Conservation (phyloP, 1,140 invertebrate species). For the Meloidogyne exigua region DNA sequence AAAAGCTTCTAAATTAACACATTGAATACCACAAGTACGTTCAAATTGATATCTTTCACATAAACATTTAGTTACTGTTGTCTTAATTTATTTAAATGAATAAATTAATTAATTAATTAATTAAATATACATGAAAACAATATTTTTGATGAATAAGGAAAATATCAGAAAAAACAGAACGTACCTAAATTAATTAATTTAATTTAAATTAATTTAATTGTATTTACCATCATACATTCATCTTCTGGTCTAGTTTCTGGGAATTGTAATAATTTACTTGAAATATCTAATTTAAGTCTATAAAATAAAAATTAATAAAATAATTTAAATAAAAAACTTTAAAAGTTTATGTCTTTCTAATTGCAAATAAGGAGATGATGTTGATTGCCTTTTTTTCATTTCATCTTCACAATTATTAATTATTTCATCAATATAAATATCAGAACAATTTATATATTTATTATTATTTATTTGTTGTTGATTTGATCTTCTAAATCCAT, state of each 20-base stretch:
- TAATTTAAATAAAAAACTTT: constrained; percentile 22
- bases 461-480: constrained; percentile 3
- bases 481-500: constrained; percentile 14
- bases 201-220: not conserved
- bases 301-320: not conserved
- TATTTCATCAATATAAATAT: constrained; percentile 29
- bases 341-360: constrained; percentile 44
- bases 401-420: constrained; percentile 37
- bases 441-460: constrained; percentile 11
- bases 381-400: constrained; percentile 29
- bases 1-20: constrained; percentile 38
- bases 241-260: constrained; percentile 40
- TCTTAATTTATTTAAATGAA: constrained; percentile 34
- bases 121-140: constrained; percentile 43
- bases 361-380: constrained; percentile 24
- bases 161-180: constrained; percentile 45
- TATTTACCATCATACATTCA: constrained; percentile 47
- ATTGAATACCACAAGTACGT: constrained; percentile 43
- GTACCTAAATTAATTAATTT: constrained; percentile 20
- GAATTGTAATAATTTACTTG: constrained; percentile 43
- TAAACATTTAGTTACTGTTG: constrained; percentile 47
- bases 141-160: constrained; percentile 53
- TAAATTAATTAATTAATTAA: too few species aligned
- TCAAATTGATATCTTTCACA: constrained; percentile 50
- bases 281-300: constrained; percentile 48